Percentiles rank a stretch among this genome's conserved stretches.
These are phyloP conservation scores for Vannuccia rotundouncinata DNA, from an alignment of 2,888 invertebrate species.

Conservation along the genomic window DNA sequence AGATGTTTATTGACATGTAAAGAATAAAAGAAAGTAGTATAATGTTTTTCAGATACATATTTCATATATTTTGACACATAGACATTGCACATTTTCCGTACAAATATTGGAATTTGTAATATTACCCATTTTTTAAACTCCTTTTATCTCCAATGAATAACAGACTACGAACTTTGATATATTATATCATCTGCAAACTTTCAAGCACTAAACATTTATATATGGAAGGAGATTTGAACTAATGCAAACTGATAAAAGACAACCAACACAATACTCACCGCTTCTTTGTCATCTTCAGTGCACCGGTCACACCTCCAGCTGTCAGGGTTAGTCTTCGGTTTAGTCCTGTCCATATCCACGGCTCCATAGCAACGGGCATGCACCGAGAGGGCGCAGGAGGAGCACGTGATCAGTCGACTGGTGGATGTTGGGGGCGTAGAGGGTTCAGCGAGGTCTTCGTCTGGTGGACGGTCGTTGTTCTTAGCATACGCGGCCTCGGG, in stretches of 20 bases:
- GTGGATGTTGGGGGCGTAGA: neutral
- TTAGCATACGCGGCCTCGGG: conserved; percentile 30
- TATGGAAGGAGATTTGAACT: no score
- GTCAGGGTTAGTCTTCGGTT: neutral
- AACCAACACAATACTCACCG: conserved; percentile 11
- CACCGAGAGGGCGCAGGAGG: conserved; percentile 14
- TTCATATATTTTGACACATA: no score
- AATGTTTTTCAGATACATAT: no score
- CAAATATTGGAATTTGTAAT: no score
- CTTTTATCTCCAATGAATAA: no score
- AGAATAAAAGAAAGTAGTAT: no score
- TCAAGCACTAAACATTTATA: no score
- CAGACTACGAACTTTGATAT: no score
- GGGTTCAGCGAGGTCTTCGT: conserved; percentile 3
- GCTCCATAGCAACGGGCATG: conserved; percentile 34
- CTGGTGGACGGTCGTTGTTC: neutral
- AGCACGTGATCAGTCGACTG: conserved; percentile 22
- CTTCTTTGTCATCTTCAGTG: neutral
- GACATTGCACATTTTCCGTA: no score
- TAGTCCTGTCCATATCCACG: conserved; percentile 13
- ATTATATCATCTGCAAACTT: no score
- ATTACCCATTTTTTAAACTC: no score
- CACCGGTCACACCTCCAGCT: conserved; percentile 33
- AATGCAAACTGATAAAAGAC: neutral
- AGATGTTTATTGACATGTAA: no score